Evolutionary conservation across 2,888 invertebrate genomes (phyloP).

Genomic region (Hirtodrosophila duncani): DNA sequence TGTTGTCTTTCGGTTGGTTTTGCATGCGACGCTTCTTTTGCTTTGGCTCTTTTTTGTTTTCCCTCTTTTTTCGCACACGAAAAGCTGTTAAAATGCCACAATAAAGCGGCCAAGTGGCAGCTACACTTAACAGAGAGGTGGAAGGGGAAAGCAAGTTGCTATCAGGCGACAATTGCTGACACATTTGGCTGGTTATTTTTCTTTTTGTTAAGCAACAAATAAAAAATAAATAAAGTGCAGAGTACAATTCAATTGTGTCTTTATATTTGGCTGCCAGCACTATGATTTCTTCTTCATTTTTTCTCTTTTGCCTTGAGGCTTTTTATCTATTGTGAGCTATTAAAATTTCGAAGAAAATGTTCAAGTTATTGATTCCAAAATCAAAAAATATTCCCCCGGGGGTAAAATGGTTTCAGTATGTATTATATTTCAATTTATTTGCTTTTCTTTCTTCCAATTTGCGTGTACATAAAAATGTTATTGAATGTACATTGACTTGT

Average conservation of each 20-base stretch:
- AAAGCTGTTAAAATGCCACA: constrained; percentile 39
- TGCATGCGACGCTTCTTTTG: constrained; percentile 17
- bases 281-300: neutral
- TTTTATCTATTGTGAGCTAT: too few relatives aligned
- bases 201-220: neutral
- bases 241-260: neutral
- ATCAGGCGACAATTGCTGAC: constrained; percentile 15
- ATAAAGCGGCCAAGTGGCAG: neutral
- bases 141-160: too few relatives aligned
- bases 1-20: constrained; percentile 24
- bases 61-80: constrained; percentile 15
- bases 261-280: neutral
- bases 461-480: too few relatives aligned
- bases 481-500: too few relatives aligned
- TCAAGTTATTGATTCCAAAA: too few relatives aligned
- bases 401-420: too few relatives aligned
- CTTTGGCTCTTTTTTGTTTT: constrained; percentile 2
- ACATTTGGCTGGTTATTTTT: constrained; percentile 15
- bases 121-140: neutral
- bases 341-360: too few relatives aligned
- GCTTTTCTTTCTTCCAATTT: too few relatives aligned
- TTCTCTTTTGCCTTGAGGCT: neutral
- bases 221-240: neutral
- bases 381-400: too few relatives aligned
- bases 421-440: too few relatives aligned